Conservation (phyloP, 2,888 invertebrate species). For the Acleris cristana region DNA sequence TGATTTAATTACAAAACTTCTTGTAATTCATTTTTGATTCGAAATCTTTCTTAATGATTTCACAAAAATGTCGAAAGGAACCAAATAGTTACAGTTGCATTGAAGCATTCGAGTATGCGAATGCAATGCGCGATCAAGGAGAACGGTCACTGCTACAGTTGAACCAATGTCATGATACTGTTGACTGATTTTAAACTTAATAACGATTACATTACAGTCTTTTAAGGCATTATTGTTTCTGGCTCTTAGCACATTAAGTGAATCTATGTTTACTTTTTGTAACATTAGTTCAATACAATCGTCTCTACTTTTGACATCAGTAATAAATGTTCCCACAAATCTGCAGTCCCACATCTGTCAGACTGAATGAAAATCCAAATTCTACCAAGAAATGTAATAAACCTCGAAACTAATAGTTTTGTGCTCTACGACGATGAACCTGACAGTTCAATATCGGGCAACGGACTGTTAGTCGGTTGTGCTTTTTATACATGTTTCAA, state of each 20-base stretch:
- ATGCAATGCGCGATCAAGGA: conserved; percentile 20
- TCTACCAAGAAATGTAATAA: too few species aligned
- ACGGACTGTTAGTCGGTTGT: too few species aligned
- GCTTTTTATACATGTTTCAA: too few species aligned
- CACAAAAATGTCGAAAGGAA: conserved; percentile 15
- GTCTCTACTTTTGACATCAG: too few species aligned
- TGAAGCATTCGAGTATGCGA: conserved; percentile 15
- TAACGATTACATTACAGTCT: background rate
- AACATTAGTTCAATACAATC: too few species aligned
- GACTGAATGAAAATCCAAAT: too few species aligned
- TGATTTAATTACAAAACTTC: background rate
- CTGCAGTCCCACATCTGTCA: too few species aligned
- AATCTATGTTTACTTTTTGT: background rate
- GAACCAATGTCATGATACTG: background rate
- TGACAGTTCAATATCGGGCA: too few species aligned
- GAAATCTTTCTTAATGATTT: conserved; percentile 12
- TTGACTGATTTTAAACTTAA: background rate
- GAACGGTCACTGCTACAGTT: conserved; percentile 11
- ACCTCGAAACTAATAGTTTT: too few species aligned
- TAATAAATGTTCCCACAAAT: too few species aligned
- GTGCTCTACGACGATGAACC: too few species aligned
- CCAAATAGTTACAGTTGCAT: conserved; percentile 17
- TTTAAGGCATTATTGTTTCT: background rate
- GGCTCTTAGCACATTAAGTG: background rate
- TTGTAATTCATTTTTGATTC: background rate